A percentile compares a stretch with the other conserved stretches of the same genome.
These are phyloP conservation scores for Caenorhabditis tropicalis DNA, from an alignment of 1,140 invertebrate genomes.

Conservation along the genomic window DNA sequence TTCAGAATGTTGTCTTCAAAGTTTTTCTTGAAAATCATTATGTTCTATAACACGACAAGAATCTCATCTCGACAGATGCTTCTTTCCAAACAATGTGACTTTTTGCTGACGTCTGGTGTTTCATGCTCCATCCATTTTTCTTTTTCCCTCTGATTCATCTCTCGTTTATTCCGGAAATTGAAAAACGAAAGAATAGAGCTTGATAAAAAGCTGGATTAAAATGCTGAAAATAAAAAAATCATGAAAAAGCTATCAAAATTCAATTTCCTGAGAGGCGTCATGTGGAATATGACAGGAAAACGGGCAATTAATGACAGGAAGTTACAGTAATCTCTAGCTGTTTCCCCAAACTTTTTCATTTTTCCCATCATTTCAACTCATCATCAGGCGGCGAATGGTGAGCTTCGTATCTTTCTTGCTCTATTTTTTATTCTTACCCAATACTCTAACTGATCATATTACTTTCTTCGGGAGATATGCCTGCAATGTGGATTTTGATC, in stretches of 20 bases:
- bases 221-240: background rate
- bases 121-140: background rate
- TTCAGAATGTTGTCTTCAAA: background rate
- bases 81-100: background rate
- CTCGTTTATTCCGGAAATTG: conserved; percentile 5
- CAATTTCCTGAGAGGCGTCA: conserved; percentile 23
- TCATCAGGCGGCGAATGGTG: background rate
- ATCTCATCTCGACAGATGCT: background rate
- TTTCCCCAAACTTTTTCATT: background rate
- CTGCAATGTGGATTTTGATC: background rate
- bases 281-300: background rate
- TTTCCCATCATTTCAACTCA: no score
- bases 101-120: background rate
- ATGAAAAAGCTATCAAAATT: background rate
- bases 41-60: background rate
- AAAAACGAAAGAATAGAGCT: background rate
- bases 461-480: conserved; percentile 17
- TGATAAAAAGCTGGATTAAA: background rate
- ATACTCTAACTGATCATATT: background rate
- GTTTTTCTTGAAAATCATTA: background rate
- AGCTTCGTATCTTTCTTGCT: background rate
- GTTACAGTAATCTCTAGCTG: background rate
- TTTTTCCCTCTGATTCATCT: background rate
- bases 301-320: background rate
- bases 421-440: background rate